phyloP scores from a whole-genome alignment of 2,113 vertebrate genomes.

The Grantiella picta region DNA sequence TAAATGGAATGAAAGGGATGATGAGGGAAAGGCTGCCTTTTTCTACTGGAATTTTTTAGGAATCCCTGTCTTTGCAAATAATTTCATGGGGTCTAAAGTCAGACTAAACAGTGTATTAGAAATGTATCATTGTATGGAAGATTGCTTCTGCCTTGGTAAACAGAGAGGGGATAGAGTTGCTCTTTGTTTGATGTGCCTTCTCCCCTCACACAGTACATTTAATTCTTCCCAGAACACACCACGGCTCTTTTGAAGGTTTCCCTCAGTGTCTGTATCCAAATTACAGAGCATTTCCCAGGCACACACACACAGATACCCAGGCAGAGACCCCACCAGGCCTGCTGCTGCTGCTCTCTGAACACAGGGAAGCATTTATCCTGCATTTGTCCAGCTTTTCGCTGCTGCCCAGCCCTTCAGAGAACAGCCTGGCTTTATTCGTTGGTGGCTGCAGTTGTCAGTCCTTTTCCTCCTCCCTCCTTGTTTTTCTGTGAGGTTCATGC shows the following conservation, averaged over 20 bases:
- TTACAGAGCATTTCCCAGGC: neutral
- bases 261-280: neutral
- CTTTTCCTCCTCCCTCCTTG: neutral
- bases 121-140: constrained; percentile 24
- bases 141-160: constrained; percentile 36
- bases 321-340: neutral
- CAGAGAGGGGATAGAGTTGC: constrained; percentile 10
- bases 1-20: neutral
- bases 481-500: neutral
- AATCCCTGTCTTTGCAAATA: constrained; percentile 67
- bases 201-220: neutral
- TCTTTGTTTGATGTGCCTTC: neutral
- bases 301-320: neutral
- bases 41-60: constrained; percentile 22
- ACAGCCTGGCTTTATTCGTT: constrained; percentile 59
- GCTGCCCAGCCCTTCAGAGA: neutral
- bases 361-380: neutral
- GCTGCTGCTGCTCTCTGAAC: constrained; percentile 3
- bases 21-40: neutral
- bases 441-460: neutral
- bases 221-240: constrained; percentile 51
- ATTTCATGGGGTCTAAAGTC: constrained; percentile 60
- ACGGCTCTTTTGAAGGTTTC: neutral
- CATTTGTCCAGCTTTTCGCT: neutral
- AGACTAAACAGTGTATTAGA: constrained; percentile 73